These are phyloP conservation scores for Sardinella longiceps DNA, from an alignment of 2,797 vertebrate species.

Conservation along the genomic window DNA sequence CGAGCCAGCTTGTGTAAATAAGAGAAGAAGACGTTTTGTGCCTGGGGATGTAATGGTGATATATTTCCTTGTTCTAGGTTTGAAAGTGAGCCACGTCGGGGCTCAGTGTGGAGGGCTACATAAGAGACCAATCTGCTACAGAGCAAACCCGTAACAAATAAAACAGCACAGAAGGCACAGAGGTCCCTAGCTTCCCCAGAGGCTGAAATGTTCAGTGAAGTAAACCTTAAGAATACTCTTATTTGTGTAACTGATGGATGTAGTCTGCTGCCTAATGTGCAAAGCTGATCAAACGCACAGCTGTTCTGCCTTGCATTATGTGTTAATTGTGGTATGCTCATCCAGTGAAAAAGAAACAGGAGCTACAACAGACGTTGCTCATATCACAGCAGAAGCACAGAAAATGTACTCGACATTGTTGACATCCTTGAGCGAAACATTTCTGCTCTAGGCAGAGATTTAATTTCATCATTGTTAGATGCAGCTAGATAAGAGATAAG, in stretches of 20 bases:
- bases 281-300: conserved; percentile 1
- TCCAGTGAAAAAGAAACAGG: background rate
- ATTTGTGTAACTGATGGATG: background rate
- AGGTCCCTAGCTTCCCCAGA: background rate
- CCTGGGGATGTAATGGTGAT: background rate
- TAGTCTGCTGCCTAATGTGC: background rate
- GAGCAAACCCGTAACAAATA: background rate
- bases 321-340: background rate
- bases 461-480: background rate
- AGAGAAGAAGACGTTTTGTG: conserved; percentile 35
- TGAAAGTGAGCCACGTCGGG: background rate
- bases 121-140: background rate
- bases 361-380: background rate
- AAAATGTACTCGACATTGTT: background rate
- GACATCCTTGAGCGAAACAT: background rate
- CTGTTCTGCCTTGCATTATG: background rate
- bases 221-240: background rate
- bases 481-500: background rate
- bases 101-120: background rate
- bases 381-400: background rate
- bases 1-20: conserved; percentile 15
- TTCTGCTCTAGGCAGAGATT: background rate
- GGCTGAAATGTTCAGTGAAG: background rate
- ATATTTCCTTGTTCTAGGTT: background rate
- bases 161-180: background rate